Percentiles rank a stretch among this genome's conserved stretches.
phyloP scores from a whole-genome alignment of 2,113 vertebrate genomes.

The Chaenogobius annularis region DNA sequence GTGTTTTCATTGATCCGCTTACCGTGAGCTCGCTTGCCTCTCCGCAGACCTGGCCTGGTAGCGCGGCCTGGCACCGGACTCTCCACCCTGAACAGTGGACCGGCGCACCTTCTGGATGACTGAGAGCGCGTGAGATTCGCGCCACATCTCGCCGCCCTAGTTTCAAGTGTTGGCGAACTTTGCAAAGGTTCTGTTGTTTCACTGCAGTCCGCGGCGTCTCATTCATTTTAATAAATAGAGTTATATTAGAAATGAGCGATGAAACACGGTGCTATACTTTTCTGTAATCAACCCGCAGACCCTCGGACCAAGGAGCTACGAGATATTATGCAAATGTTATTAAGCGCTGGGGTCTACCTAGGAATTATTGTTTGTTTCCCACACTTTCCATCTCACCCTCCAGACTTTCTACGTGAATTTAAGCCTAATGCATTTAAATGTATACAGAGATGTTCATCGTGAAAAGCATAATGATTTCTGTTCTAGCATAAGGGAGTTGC shows the following conservation, averaged over 20 bases:
- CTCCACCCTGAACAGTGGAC: too few relatives aligned
- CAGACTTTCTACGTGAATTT: not conserved
- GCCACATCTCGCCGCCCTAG: too few relatives aligned
- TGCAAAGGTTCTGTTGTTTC: constrained; percentile 5
- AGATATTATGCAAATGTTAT: constrained; percentile 36
- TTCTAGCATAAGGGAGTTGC: not conserved
- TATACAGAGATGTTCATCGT: not conserved
- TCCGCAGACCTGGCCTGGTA: too few relatives aligned
- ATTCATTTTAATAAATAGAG: constrained; percentile 26
- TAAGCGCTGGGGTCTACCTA: constrained; percentile 11
- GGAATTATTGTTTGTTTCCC: constrained; percentile 30
- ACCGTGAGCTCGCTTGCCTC: too few relatives aligned
- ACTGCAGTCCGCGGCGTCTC: not conserved
- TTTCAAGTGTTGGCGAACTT: not conserved
- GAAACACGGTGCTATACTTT: constrained; percentile 28
- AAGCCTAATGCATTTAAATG: not conserved
- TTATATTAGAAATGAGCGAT: constrained; percentile 41
- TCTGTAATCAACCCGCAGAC: constrained; percentile 42
- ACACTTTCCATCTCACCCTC: not conserved
- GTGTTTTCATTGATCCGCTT: too few relatives aligned
- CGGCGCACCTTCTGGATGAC: too few relatives aligned
- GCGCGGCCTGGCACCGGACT: too few relatives aligned
- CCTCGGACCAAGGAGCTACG: constrained; percentile 9
- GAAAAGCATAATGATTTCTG: not conserved
- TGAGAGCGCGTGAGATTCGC: too few relatives aligned